phyloP scores from a whole-genome alignment of 2,888 invertebrate genomes.

The Drosophila paranaensis region DNA sequence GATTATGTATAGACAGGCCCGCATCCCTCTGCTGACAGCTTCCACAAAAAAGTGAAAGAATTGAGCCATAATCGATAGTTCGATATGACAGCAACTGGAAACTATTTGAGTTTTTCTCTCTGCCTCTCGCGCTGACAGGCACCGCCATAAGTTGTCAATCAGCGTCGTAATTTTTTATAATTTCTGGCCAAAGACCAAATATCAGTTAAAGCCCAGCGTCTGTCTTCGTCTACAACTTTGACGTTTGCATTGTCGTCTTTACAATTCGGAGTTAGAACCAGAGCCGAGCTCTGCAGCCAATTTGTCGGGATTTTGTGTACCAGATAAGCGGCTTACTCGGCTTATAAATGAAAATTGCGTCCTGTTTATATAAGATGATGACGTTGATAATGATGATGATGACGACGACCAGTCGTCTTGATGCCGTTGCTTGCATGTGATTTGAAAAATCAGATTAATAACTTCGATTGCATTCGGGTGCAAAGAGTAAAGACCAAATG shows the following conservation, averaged over 20 bases:
- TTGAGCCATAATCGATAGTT: slow-evolving; percentile 65
- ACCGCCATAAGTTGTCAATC: slow-evolving; percentile 62
- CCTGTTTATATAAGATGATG: slow-evolving; percentile 68
- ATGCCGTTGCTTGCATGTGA: slow-evolving; percentile 74
- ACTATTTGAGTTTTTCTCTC: slow-evolving; percentile 19
- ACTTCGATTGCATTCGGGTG: slow-evolving; percentile 62
- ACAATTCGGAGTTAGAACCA: slow-evolving; percentile 12
- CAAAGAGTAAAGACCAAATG: slow-evolving; percentile 13
- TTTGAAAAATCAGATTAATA: slow-evolving; percentile 78
- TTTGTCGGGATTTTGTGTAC: slow-evolving; percentile 71
- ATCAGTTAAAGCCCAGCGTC: slow-evolving; percentile 47
- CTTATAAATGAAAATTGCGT: slow-evolving; percentile 79
- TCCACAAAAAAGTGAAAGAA: slow-evolving; percentile 37
- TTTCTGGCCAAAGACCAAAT: slow-evolving; percentile 29
- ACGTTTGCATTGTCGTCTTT: slow-evolving; percentile 66
- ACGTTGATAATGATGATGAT: slow-evolving; percentile 34
- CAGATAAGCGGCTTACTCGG: slow-evolving; percentile 76
- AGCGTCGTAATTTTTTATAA: slow-evolving; percentile 57
- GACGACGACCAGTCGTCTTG: slow-evolving; percentile 30
- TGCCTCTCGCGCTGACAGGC: slow-evolving; percentile 38
- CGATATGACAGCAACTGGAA: slow-evolving; percentile 56
- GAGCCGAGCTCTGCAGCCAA: slow-evolving; percentile 61
- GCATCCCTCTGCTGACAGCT: slow-evolving; percentile 60
- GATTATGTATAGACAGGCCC: slow-evolving; percentile 8
- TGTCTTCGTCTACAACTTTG: slow-evolving; percentile 56